Percentiles rank a stretch among this genome's conserved stretches.
Conservation (phyloP, 2,888 invertebrate genomes). For the Notocelia uddmanniana region DNA sequence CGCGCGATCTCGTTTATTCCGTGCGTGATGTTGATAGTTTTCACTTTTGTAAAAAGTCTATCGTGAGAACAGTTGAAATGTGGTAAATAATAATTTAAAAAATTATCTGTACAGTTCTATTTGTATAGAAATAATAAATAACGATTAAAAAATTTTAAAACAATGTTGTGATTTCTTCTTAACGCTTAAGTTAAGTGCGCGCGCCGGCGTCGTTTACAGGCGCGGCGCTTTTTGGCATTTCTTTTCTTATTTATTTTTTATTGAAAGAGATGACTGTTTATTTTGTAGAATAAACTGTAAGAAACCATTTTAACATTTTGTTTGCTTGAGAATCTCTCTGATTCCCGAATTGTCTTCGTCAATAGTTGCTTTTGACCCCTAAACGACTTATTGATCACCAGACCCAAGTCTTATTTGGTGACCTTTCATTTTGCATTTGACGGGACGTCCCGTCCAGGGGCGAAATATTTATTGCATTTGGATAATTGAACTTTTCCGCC, state of each 20-base stretch:
- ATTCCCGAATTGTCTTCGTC: constrained; percentile 55
- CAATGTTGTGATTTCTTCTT: constrained; percentile 83
- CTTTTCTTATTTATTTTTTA: constrained; percentile 74
- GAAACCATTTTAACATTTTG: constrained; percentile 74
- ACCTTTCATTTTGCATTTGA: not conserved
- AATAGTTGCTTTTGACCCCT: constrained; percentile 5
- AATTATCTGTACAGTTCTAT: constrained; percentile 87
- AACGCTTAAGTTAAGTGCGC: constrained; percentile 71
- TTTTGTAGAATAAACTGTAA: constrained; percentile 83
- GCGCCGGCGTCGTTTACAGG: constrained; percentile 60
- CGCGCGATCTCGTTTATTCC: constrained; percentile 79
- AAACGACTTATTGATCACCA: not conserved
- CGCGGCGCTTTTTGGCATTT: constrained; percentile 68
- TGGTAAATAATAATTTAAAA: constrained; percentile 85
- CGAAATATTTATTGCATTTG: not conserved
- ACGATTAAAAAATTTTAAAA: constrained; percentile 83
- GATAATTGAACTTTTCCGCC: not conserved
- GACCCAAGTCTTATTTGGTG: not conserved
- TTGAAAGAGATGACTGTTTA: constrained; percentile 81
- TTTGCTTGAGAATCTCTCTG: constrained; percentile 70
- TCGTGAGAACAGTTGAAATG: constrained; percentile 82
- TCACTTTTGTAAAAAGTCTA: constrained; percentile 87
- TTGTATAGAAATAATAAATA: constrained; percentile 87
- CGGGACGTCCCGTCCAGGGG: too few relatives aligned
- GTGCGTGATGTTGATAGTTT: constrained; percentile 85